Percentiles rank a stretch among this genome's conserved stretches.
Evolutionary conservation across 2,888 invertebrate species (phyloP).

Genomic region (Bruchidius siliquastri): DNA sequence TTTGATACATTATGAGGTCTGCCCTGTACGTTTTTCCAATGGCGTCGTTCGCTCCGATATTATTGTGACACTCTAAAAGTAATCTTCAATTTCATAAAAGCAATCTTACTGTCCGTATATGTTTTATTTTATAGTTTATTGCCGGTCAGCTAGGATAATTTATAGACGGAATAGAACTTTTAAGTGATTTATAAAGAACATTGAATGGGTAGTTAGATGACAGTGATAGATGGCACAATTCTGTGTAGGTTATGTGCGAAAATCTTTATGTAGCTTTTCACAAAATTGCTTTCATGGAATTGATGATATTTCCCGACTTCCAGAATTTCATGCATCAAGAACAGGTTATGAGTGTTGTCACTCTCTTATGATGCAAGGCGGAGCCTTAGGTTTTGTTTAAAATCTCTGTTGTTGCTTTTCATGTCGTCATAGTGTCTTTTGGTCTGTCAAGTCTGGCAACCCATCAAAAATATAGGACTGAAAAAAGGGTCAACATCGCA

Average conservation of each 20-base stretch:
- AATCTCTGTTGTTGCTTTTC: no score
- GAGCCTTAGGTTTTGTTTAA: no score
- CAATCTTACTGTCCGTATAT: slow-evolving; percentile 21
- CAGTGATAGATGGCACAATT: neutral
- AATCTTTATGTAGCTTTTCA: neutral
- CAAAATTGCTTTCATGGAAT: neutral
- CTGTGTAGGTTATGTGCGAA: neutral
- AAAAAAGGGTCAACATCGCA: no score
- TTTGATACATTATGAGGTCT: neutral
- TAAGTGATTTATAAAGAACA: neutral
- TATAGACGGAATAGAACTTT: neutral
- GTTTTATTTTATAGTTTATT: slow-evolving; percentile 22
- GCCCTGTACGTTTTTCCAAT: slow-evolving; percentile 12
- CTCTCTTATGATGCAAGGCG: no score
- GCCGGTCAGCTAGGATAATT: slow-evolving; percentile 11
- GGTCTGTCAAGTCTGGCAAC: no score
- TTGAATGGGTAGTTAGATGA: neutral
- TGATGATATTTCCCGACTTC: no score
- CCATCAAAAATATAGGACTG: no score
- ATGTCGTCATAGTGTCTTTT: no score
- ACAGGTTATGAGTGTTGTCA: no score
- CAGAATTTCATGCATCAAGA: no score
- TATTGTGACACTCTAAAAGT: slow-evolving; percentile 24
- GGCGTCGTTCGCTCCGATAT: slow-evolving; percentile 16
- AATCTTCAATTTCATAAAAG: slow-evolving; percentile 25